These are phyloP conservation scores for Danaus chrysippus DNA, from an alignment of 2,888 invertebrate genomes.

Conservation along the genomic window DNA sequence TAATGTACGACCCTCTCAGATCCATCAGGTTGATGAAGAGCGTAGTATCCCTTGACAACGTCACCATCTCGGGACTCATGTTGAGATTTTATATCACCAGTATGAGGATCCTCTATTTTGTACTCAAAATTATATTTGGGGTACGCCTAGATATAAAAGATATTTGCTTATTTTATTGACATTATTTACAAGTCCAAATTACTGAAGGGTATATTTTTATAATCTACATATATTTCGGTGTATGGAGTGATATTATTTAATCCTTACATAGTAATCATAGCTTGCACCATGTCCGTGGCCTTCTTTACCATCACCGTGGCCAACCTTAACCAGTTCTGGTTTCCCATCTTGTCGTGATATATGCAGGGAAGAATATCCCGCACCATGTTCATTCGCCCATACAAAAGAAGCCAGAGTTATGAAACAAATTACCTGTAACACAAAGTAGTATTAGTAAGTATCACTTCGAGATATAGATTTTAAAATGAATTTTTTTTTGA, in stretches of 20 bases:
- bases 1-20: constrained; percentile 54
- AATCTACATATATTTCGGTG: neutral
- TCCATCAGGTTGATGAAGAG: constrained; percentile 72
- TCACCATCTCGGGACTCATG: constrained; percentile 74
- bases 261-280: constrained; percentile 40
- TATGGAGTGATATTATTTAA: neutral
- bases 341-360: constrained; percentile 57
- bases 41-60: constrained; percentile 77
- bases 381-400: constrained; percentile 42
- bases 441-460: neutral
- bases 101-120: constrained; percentile 68
- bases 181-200: too few species aligned
- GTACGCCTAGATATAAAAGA: constrained; percentile 34
- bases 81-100: constrained; percentile 69
- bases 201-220: too few species aligned
- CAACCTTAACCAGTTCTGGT: constrained; percentile 45
- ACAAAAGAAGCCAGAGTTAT: constrained; percentile 45
- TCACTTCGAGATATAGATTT: neutral
- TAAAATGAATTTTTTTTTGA: neutral
- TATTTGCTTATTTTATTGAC: too few species aligned
- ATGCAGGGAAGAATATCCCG: constrained; percentile 57
- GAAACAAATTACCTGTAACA: constrained; percentile 43
- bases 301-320: constrained; percentile 46
- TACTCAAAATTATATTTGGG: constrained; percentile 60
- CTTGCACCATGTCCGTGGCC: constrained; percentile 45